These are phyloP conservation scores for Xyrichtys novacula DNA, from an alignment of 2,797 vertebrate genomes.

Conservation along the genomic window DNA sequence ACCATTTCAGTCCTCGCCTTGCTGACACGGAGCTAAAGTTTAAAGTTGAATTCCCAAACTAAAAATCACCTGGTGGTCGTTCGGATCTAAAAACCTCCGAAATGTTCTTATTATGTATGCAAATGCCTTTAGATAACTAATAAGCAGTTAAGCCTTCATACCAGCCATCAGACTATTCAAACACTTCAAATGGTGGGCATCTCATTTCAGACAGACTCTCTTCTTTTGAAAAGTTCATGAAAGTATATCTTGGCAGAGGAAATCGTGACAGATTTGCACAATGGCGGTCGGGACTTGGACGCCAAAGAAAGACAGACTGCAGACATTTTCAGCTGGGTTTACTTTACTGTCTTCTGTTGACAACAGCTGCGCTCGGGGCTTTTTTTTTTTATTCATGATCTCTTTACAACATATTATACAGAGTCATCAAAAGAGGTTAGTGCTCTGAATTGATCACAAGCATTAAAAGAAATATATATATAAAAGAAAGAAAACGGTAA, in stretches of 20 bases:
- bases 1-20: slow-evolving; percentile 4
- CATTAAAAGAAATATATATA: slow-evolving; percentile 77
- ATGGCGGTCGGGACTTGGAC: slow-evolving; percentile 1
- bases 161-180: slow-evolving; percentile 18
- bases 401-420: slow-evolving; percentile 86
- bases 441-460: slow-evolving; percentile 67
- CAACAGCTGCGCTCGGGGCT: slow-evolving; percentile 66
- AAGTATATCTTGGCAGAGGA: slow-evolving; percentile 13
- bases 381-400: slow-evolving; percentile 78
- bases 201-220: slow-evolving; percentile 24
- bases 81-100: slow-evolving; percentile 22
- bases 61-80: slow-evolving; percentile 17
- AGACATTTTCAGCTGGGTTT: slow-evolving; percentile 70
- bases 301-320: slow-evolving; percentile 28
- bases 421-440: slow-evolving; percentile 72
- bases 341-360: slow-evolving; percentile 69
- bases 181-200: slow-evolving; percentile 34
- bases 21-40: slow-evolving; percentile 1
- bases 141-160: slow-evolving; percentile 33
- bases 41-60: slow-evolving; percentile 27
- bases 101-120: slow-evolving; percentile 33
- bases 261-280: slow-evolving; percentile 23
- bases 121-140: slow-evolving; percentile 36
- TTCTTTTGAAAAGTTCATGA: slow-evolving; percentile 43
- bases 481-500: slow-evolving; percentile 59